phyloP scores from a whole-genome alignment of 2,797 vertebrate genomes.

The Distichodus sexfasciatus region DNA sequence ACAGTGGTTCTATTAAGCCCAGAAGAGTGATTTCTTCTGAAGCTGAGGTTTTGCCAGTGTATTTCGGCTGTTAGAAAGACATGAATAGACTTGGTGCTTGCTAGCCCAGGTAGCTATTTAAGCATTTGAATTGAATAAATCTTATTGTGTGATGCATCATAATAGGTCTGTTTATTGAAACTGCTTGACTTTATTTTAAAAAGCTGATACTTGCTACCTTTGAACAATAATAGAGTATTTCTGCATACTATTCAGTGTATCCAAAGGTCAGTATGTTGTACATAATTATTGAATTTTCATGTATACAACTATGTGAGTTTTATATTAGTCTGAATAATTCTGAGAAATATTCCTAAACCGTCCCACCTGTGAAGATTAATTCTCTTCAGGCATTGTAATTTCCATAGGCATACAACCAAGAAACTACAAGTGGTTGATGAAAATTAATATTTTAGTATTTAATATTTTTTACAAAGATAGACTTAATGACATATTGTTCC shows the following conservation, averaged over 20 bases:
- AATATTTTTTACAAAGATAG: too few species aligned
- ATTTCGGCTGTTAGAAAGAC: constrained; percentile 16
- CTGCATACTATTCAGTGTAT: too few species aligned
- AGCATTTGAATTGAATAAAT: constrained; percentile 47
- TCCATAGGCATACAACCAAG: too few species aligned
- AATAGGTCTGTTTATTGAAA: constrained; percentile 31
- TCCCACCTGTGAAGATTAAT: too few species aligned
- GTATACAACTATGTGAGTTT: neutral
- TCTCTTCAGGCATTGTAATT: too few species aligned
- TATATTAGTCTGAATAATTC: too few species aligned
- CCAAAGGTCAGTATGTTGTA: neutral
- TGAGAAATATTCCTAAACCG: too few species aligned
- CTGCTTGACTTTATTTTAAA: constrained; percentile 3
- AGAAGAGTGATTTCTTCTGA: constrained; percentile 26
- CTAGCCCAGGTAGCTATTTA: neutral
- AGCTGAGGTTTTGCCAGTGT: constrained; percentile 16
- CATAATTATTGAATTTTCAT: neutral
- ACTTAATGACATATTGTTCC: too few species aligned
- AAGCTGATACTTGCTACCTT: constrained; percentile 30
- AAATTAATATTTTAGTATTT: too few species aligned
- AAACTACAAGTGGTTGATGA: too few species aligned
- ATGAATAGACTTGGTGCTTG: constrained; percentile 41
- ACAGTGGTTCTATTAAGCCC: constrained; percentile 55
- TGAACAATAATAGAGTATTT: constrained; percentile 41
- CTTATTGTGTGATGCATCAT: constrained; percentile 35